Evolutionary conservation across 2,888 invertebrate genomes (phyloP).

Genomic region (Emmelina monodactyla): DNA sequence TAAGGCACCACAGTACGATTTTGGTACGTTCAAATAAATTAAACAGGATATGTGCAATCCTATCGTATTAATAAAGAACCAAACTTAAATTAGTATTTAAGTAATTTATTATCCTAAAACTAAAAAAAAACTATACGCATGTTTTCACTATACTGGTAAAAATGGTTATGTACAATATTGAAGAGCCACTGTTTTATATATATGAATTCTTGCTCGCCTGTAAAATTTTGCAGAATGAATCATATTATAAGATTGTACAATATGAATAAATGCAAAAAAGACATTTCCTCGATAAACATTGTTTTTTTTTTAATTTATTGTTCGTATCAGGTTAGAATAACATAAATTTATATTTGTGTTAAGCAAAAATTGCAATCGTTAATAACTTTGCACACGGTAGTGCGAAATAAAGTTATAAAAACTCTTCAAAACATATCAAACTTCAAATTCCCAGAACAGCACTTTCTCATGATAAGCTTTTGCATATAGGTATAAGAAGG

Average conservation of each 20-base stretch:
- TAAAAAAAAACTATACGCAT: constrained; percentile 64
- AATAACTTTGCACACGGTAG: too few relatives aligned
- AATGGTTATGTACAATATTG: constrained; percentile 66
- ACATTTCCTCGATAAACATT: constrained; percentile 65
- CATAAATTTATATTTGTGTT: too few relatives aligned
- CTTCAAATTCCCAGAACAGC: too few relatives aligned
- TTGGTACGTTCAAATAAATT: constrained; percentile 57
- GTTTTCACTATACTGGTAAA: constrained; percentile 68
- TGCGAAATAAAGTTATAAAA: too few relatives aligned
- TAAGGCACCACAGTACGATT: constrained; percentile 56
- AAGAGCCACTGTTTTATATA: constrained; percentile 67
- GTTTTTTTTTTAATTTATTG: too few relatives aligned
- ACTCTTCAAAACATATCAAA: too few relatives aligned
- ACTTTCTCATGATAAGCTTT: too few relatives aligned
- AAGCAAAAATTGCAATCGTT: too few relatives aligned
- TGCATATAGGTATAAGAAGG: too few relatives aligned
- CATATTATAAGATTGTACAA: constrained; percentile 67
- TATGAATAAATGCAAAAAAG: constrained; percentile 68
- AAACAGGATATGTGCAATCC: constrained; percentile 62
- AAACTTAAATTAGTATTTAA: constrained; percentile 65
- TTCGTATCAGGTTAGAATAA: too few relatives aligned
- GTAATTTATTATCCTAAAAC: constrained; percentile 68
- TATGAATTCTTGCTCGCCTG: constrained; percentile 68
- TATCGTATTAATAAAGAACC: constrained; percentile 68
- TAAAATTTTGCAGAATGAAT: constrained; percentile 68